A percentile compares a stretch with the other conserved stretches of the same genome.
phyloP scores from a whole-genome alignment of 1,140 invertebrate genomes.

The Reticulitermes speratus region DNA sequence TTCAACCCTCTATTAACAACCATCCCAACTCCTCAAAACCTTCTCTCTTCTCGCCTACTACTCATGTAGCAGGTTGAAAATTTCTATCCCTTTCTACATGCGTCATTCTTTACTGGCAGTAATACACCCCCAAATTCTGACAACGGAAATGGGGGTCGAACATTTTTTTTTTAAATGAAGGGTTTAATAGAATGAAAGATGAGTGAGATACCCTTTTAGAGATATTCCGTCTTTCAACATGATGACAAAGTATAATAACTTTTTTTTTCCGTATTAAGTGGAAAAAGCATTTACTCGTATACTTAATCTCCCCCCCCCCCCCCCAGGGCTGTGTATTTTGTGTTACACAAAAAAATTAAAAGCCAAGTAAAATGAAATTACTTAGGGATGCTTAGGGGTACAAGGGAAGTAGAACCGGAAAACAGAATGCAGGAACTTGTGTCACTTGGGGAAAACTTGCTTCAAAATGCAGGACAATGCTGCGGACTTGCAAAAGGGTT shows the following conservation, averaged over 20 bases:
- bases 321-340: background rate
- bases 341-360: slow-evolving; percentile 3
- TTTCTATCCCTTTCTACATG: background rate
- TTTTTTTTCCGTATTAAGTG: background rate
- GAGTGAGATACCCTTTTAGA: background rate
- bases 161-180: slow-evolving; percentile 7
- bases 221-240: background rate
- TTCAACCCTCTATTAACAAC: slow-evolving; percentile 12
- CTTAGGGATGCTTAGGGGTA: background rate
- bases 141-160: slow-evolving; percentile 8
- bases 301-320: background rate
- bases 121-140: background rate
- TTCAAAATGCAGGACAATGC: too few relatives aligned
- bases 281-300: slow-evolving; percentile 9
- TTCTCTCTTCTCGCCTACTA: background rate
- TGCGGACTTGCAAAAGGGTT: too few relatives aligned
- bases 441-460: too few relatives aligned
- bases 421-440: too few relatives aligned
- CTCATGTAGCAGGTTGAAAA: slow-evolving; percentile 9
- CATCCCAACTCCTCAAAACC: background rate
- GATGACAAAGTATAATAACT: slow-evolving; percentile 5
- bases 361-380: slow-evolving; percentile 12
- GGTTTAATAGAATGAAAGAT: background rate
- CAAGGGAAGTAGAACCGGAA: background rate
- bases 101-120: background rate